A percentile compares a stretch with the other conserved stretches of the same genome.
These are phyloP conservation scores for Meandrusa payeni DNA, from an alignment of 2,888 invertebrate genomes.

Conservation along the genomic window DNA sequence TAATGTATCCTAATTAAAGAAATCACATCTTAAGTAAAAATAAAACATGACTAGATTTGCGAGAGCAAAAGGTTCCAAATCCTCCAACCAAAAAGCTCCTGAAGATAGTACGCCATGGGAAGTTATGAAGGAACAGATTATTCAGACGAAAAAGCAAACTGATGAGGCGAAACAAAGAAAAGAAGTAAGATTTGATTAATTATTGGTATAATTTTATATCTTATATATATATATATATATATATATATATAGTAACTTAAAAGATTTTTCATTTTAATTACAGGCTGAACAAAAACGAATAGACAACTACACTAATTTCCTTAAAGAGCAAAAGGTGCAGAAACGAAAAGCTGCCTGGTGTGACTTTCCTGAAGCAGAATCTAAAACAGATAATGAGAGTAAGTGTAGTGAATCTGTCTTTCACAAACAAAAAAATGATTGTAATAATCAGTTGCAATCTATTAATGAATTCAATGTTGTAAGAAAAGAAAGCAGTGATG, in stretches of 20 bases:
- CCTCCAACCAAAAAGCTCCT: conserved; percentile 85
- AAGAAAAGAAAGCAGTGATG: conserved; percentile 19
- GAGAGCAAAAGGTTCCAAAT: conserved; percentile 86
- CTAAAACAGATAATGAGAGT: conserved; percentile 21
- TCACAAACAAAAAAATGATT: background rate
- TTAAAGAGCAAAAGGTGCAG: conserved; percentile 70
- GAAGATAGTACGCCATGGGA: conserved; percentile 88
- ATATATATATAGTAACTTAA: too few species aligned
- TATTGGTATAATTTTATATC: too few species aligned
- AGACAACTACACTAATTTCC: conserved; percentile 73
- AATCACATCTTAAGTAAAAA: too few species aligned
- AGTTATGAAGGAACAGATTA: conserved; percentile 84
- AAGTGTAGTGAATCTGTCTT: background rate
- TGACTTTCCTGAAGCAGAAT: conserved; percentile 71
- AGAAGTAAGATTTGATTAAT: conserved; percentile 44
- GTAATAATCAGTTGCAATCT: background rate
- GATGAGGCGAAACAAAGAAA: conserved; percentile 61
- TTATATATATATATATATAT: too few species aligned
- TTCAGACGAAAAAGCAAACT: conserved; percentile 70
- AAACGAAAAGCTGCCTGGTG: conserved; percentile 77
- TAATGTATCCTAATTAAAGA: too few species aligned
- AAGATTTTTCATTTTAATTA: conserved; percentile 36
- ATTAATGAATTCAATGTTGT: background rate
- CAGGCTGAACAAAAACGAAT: conserved; percentile 73
- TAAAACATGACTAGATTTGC: conserved; percentile 86